Conservation (phyloP, 2,888 invertebrate species). For the Amphipoea lucens region DNA sequence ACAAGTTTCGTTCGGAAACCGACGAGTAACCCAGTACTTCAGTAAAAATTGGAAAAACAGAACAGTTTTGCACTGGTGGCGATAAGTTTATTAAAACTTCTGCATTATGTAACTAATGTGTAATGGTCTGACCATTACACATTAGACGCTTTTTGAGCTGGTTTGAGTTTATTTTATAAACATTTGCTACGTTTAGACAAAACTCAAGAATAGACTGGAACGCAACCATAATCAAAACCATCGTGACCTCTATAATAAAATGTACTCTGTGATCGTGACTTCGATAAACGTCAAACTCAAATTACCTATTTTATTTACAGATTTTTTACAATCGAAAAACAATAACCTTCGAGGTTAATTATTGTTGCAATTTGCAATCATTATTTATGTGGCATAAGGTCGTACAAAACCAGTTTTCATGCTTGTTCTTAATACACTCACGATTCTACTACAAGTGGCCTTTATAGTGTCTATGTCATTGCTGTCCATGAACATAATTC, state of each 20-base stretch:
- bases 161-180: neutral
- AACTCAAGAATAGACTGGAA: conserved; percentile 22
- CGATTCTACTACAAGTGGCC: conserved; percentile 82
- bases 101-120: neutral
- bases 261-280: too few relatives aligned
- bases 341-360: conserved; percentile 58
- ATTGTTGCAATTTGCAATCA: conserved; percentile 30
- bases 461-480: conserved; percentile 86
- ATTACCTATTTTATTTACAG: neutral
- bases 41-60: neutral
- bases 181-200: too few relatives aligned
- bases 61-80: neutral
- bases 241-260: conserved; percentile 31
- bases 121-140: neutral
- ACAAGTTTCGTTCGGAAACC: conserved; percentile 51
- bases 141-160: neutral
- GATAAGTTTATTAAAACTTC: neutral
- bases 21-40: neutral
- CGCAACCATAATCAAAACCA: conserved; percentile 18
- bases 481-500: conserved; percentile 86
- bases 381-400: conserved; percentile 65
- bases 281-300: conserved; percentile 42
- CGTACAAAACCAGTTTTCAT: conserved; percentile 74
- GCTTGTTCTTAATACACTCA: conserved; percentile 85
- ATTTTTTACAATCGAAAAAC: conserved; percentile 33